A percentile compares a stretch with the other conserved stretches of the same genome.
Conservation (phyloP, 2,113 vertebrate genomes). For the Phaethon lepturus region DNA sequence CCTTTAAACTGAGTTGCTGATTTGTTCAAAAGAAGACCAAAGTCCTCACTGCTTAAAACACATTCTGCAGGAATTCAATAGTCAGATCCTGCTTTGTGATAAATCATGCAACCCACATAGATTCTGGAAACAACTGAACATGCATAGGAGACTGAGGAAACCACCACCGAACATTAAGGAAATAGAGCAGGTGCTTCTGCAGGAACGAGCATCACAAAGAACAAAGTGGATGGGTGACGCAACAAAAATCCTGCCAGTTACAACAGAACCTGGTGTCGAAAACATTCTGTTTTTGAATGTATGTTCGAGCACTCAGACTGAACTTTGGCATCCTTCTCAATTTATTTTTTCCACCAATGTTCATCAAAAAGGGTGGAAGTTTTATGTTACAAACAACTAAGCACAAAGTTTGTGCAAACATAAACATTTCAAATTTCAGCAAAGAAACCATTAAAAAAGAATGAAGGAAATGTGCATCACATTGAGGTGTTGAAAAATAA, state of each 20-base stretch:
- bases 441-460: background rate
- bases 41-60: background rate
- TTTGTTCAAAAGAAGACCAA: background rate
- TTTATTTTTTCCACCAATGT: background rate
- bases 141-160: background rate
- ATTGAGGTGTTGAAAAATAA: background rate
- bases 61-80: background rate
- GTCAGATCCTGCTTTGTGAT: background rate
- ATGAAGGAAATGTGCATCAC: background rate
- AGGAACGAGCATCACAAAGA: background rate
- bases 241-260: background rate
- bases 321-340: background rate
- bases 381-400: background rate
- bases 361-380: background rate
- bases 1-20: background rate
- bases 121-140: background rate
- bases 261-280: background rate
- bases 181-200: background rate
- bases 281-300: background rate
- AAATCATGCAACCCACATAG: background rate
- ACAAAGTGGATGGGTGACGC: background rate
- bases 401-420: background rate
- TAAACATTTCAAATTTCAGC: background rate
- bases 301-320: background rate
- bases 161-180: background rate